Percentiles rank a stretch among this genome's conserved stretches.
Evolutionary conservation across 2,113 vertebrate genomes (phyloP).

Genomic region (Petrocephalus zakoni): DNA sequence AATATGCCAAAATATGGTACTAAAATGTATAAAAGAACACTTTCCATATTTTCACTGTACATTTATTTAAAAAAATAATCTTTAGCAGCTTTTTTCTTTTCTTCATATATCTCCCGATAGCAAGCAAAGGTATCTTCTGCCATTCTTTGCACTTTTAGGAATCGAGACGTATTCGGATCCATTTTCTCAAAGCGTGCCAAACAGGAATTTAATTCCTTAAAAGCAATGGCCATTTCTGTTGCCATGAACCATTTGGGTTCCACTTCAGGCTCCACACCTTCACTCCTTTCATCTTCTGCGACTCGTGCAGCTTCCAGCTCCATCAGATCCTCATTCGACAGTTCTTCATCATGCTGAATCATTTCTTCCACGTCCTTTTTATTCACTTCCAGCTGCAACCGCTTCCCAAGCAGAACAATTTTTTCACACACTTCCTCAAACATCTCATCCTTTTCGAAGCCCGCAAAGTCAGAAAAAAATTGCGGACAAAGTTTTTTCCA

Average conservation of each 20-base stretch:
- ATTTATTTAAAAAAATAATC: background rate
- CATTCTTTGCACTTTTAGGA: constrained; percentile 2
- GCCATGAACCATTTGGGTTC: background rate
- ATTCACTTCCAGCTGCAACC: background rate
- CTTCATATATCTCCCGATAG: background rate
- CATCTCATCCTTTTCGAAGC: background rate
- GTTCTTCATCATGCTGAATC: background rate
- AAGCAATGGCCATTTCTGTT: background rate
- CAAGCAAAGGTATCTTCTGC: background rate
- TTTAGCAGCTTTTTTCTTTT: background rate
- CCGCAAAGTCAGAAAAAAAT: background rate
- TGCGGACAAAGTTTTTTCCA: background rate
- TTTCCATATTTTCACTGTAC: background rate
- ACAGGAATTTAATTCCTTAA: background rate
- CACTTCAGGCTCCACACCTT: background rate
- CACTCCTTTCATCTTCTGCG: constrained; percentile 1
- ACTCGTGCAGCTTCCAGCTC: background rate
- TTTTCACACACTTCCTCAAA: background rate
- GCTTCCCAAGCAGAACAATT: background rate
- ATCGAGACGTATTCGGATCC: background rate
- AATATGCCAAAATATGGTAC: background rate
- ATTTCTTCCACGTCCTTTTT: background rate
- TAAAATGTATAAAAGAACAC: background rate
- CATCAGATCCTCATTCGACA: background rate
- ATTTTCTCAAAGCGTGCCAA: background rate